phyloP scores from a whole-genome alignment of 2,797 vertebrate genomes.

The Rallus crepitans region DNA sequence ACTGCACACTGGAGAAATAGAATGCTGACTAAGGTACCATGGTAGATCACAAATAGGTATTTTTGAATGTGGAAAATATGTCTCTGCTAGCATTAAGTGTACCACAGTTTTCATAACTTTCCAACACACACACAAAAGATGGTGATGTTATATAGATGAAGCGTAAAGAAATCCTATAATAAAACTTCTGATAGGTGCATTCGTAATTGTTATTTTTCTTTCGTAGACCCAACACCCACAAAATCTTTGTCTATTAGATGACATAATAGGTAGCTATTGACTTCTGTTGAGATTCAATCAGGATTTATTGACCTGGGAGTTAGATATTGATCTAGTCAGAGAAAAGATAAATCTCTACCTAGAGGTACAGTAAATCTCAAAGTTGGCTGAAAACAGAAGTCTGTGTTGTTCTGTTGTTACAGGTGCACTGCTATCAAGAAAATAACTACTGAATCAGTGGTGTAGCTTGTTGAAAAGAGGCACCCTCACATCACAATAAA shows the following conservation, averaged over 20 bases:
- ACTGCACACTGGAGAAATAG: background rate
- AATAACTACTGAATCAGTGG: background rate
- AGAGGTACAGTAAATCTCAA: constrained; percentile 22
- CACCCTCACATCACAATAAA: background rate
- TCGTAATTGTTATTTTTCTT: background rate
- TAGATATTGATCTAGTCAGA: background rate
- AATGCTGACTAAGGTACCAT: background rate
- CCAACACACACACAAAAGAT: background rate
- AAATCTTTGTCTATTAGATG: background rate
- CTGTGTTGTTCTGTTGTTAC: background rate
- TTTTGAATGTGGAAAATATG: background rate
- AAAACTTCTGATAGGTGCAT: background rate
- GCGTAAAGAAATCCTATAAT: background rate
- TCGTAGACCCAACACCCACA: background rate
- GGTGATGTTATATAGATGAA: background rate
- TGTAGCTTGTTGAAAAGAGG: background rate
- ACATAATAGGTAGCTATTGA: constrained; percentile 13
- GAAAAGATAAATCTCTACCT: constrained; percentile 29
- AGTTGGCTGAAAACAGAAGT: background rate
- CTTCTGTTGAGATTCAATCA: constrained; percentile 17
- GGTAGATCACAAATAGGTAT: background rate
- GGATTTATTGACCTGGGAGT: constrained; percentile 45
- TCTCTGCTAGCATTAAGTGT: background rate
- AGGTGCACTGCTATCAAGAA: background rate
- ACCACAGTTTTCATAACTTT: background rate